Evolutionary conservation across 2,888 invertebrate species (phyloP).

Genomic region (Cheilosia variabilis): DNA sequence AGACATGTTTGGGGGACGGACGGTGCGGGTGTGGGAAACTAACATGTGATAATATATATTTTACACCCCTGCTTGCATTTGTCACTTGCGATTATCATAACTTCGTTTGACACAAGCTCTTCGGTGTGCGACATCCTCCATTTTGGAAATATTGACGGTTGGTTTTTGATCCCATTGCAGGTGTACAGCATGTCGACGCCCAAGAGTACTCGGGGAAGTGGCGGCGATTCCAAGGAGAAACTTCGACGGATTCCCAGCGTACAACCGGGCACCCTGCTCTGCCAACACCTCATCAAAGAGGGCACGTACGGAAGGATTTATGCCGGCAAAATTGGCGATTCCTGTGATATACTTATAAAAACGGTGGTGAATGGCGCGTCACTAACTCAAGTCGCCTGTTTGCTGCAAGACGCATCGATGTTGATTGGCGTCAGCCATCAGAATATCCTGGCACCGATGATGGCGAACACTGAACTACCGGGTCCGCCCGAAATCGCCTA

Average conservation of each 20-base stretch:
- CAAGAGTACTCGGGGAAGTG: slow-evolving; percentile 81
- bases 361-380: slow-evolving; percentile 90
- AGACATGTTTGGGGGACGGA: slow-evolving; percentile 39
- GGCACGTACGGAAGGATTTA: slow-evolving; percentile 92
- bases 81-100: slow-evolving; percentile 75
- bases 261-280: slow-evolving; percentile 85
- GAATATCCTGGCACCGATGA: slow-evolving; percentile 88
- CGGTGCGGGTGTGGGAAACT: slow-evolving; percentile 63
- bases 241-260: slow-evolving; percentile 86
- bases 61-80: slow-evolving; percentile 73
- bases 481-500: slow-evolving; percentile 88
- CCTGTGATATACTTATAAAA: slow-evolving; percentile 89
- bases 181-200: slow-evolving; percentile 83
- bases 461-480: slow-evolving; percentile 85
- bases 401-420: slow-evolving; percentile 88
- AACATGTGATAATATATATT: slow-evolving; percentile 67
- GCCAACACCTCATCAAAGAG: slow-evolving; percentile 86
- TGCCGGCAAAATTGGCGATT: slow-evolving; percentile 85
- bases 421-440: slow-evolving; percentile 88
- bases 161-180: slow-evolving; percentile 77
- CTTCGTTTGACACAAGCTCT: slow-evolving; percentile 73
- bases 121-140: not conserved
- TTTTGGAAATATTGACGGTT: slow-evolving; percentile 42
- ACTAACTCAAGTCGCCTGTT: slow-evolving; percentile 87
- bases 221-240: slow-evolving; percentile 85